Evolutionary conservation across 2,888 invertebrate genomes (phyloP).

Genomic region (Cepaea hortensis): DNA sequence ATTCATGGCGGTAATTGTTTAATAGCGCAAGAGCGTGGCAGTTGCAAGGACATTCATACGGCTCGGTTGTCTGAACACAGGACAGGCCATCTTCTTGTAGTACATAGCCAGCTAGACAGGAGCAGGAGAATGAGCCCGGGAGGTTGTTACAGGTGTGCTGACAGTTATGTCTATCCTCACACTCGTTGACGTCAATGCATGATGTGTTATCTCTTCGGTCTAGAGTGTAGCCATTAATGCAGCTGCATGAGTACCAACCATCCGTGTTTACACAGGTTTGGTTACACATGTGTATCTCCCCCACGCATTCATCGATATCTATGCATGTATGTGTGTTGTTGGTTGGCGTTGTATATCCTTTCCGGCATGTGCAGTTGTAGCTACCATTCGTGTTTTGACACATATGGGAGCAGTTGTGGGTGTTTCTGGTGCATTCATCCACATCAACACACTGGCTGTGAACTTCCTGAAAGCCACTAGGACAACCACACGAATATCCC

Average conservation of each 20-base stretch:
- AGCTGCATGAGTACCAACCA: neutral
- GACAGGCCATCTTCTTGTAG: neutral
- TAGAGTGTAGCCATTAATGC: neutral
- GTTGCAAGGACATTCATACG: neutral
- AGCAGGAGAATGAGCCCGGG: neutral
- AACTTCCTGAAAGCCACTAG: neutral
- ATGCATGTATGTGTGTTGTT: no score
- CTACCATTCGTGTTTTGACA: neutral
- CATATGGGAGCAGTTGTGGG: neutral
- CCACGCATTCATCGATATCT: neutral
- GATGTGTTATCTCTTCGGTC: neutral
- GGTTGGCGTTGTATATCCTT: neutral
- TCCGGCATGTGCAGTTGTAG: neutral
- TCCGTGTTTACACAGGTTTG: neutral
- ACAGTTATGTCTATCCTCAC: neutral
- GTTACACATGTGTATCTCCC: neutral
- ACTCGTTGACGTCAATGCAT: neutral
- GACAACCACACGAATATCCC: conserved; percentile 2
- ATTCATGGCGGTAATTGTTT: neutral
- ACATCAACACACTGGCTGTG: neutral
- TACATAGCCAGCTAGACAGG: neutral
- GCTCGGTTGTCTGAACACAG: neutral
- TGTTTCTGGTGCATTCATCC: neutral
- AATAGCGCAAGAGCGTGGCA: neutral
- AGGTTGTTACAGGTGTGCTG: neutral